A percentile compares a stretch with the other conserved stretches of the same genome.
phyloP scores from a whole-genome alignment of 2,797 vertebrate species.

The Dendrocincla tyrannina region DNA sequence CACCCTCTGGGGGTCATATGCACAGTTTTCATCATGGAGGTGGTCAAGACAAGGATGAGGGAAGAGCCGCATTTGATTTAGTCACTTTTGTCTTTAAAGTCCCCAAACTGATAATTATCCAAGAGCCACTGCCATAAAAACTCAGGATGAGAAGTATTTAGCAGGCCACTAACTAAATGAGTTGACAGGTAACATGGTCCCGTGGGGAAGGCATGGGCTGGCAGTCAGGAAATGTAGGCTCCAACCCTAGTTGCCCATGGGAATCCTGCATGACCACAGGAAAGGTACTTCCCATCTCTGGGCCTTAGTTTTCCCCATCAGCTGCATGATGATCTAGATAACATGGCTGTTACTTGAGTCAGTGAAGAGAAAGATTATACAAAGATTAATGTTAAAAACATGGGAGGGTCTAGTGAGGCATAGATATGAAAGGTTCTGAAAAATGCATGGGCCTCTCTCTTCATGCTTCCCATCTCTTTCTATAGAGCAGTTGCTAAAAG shows the following conservation, averaged over 20 bases:
- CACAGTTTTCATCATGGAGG: neutral
- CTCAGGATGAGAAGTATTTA: neutral
- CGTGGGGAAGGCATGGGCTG: rapidly evolving
- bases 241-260: neutral
- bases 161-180: neutral
- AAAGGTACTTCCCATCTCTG: neutral
- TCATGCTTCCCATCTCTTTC: neutral
- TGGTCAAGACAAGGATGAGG: neutral
- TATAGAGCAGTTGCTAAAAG: neutral
- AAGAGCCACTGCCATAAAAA: neutral
- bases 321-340: neutral
- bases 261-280: neutral
- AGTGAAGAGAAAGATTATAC: neutral
- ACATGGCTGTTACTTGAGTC: neutral
- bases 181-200: neutral
- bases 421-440: neutral
- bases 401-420: neutral
- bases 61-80: rapidly evolving
- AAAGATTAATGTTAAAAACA: neutral
- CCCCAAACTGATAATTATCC: neutral
- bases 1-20: rapidly evolving
- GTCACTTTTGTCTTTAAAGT: neutral
- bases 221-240: neutral
- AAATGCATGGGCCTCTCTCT: neutral
- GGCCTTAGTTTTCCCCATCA: neutral